Base-by-base conservation (phyloP, 2,113 vertebrate species). In the Cariama cristata region DNA sequence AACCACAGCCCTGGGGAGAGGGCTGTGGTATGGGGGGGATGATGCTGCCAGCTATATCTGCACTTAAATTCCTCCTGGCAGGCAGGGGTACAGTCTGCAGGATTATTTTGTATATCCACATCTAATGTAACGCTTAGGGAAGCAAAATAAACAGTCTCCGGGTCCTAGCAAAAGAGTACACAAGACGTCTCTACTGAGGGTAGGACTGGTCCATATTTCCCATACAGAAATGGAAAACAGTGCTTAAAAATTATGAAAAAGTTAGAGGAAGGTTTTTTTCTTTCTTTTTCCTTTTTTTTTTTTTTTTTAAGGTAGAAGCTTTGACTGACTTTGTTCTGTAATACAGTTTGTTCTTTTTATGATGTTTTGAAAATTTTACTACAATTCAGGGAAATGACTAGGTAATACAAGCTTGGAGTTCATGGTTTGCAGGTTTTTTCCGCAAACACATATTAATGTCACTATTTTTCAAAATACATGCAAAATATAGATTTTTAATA, bases 381-480 rank as follows among this genome's bases (percentile, higher is more conserved):
- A 94, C 84, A 95, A 87, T 93, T 84, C 90, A 94, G 84, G 87
- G 84, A 95, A 97, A 93, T 93, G 42, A 77, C 59, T 59, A 89
- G 33, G 83, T 67, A 94, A 93, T 55, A 56, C 33, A 82, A 72
- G 40, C 44, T 67, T 87, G 47, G 38, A 91, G 33, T 69, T 88
- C 0, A 0, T 73, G 63, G 52, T 86, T 88, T 79, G 74, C 38
- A 14, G 8, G 2, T 23, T 73, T 62, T 33, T 5, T 3, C 5
- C 10, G 2, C 26, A 71, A 91, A 60, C 10, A 40, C 58, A 64
- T 16, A 76, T 53, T 80, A 86, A 60, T 53, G 21, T 60, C 32
- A 15, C 4, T 62, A 10, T 76, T 90, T 87, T 79, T 62, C 53
- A 77, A 88, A 80, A 62, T 23, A 60, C 3, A 28, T n/a, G 26